Conservation (phyloP, 2,113 vertebrate genomes). For the Neolamprologus brichardi region DNA sequence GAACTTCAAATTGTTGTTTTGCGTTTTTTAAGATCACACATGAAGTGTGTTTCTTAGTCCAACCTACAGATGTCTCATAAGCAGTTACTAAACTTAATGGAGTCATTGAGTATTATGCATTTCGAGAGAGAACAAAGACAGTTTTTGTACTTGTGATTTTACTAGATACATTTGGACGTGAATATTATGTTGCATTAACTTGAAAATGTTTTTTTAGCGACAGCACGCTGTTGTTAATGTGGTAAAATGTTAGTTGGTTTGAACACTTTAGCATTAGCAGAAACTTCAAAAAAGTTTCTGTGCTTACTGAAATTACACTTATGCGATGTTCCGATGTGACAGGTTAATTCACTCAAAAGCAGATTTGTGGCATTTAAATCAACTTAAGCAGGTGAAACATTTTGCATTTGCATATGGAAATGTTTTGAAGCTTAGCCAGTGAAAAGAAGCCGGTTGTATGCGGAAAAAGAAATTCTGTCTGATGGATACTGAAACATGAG, state of each 20-base stretch:
- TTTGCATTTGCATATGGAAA: background rate
- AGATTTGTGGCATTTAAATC: background rate
- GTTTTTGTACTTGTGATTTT: background rate
- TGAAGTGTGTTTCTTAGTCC: background rate
- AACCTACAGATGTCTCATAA: background rate
- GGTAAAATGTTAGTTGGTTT: background rate
- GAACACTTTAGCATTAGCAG: background rate
- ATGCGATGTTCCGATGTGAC: accelerated
- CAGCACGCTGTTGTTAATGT: background rate
- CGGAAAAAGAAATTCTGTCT: background rate
- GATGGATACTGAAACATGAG: background rate
- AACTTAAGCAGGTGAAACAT: background rate
- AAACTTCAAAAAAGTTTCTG: background rate
- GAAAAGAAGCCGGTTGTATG: background rate
- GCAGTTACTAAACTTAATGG: background rate
- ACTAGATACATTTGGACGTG: background rate
- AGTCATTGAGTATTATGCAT: background rate
- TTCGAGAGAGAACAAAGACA: background rate
- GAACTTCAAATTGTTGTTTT: background rate
- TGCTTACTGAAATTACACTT: background rate
- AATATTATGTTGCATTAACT: background rate
- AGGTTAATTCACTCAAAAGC: background rate
- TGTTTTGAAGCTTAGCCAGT: background rate
- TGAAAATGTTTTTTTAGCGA: background rate
- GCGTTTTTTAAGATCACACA: background rate